Evolutionary conservation across 2,888 invertebrate species (phyloP).

Genomic region (Xestia c-nigrum): DNA sequence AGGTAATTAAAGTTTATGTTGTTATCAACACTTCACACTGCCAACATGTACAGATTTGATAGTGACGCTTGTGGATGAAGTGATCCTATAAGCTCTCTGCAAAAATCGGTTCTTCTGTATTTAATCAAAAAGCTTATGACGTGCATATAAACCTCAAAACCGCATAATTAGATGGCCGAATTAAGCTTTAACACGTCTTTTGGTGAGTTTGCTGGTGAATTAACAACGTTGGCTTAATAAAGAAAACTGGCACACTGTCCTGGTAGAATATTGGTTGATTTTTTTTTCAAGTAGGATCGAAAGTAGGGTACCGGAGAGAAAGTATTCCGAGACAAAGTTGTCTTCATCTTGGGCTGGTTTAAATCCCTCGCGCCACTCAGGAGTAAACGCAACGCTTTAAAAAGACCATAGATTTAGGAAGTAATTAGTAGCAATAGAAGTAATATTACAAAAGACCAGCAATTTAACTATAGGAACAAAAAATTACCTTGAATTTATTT

Average conservation of each 20-base stretch:
- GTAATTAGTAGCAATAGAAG: not conserved
- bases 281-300: too few species aligned
- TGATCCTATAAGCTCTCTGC: conserved; percentile 6
- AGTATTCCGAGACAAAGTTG: too few species aligned
- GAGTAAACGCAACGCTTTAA: not conserved
- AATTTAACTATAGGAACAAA: not conserved
- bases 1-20: conserved; percentile 38
- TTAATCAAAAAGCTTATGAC: conserved; percentile 4
- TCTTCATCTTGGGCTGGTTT: too few species aligned
- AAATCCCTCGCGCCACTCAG: too few species aligned
- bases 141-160: not conserved
- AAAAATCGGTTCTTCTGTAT: not conserved
- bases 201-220: not conserved
- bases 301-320: too few species aligned
- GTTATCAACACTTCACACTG: conserved; percentile 33
- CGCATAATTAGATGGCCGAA: not conserved
- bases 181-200: not conserved
- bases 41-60: conserved; percentile 33
- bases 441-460: not conserved
- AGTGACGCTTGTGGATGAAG: conserved; percentile 1
- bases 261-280: too few species aligned
- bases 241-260: too few species aligned
- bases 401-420: not conserved
- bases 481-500: too few species aligned
- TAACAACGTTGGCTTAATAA: not conserved